Base-by-base conservation (phyloP, 2,113 vertebrate genomes). In the Eubucco bourcierii region DNA sequence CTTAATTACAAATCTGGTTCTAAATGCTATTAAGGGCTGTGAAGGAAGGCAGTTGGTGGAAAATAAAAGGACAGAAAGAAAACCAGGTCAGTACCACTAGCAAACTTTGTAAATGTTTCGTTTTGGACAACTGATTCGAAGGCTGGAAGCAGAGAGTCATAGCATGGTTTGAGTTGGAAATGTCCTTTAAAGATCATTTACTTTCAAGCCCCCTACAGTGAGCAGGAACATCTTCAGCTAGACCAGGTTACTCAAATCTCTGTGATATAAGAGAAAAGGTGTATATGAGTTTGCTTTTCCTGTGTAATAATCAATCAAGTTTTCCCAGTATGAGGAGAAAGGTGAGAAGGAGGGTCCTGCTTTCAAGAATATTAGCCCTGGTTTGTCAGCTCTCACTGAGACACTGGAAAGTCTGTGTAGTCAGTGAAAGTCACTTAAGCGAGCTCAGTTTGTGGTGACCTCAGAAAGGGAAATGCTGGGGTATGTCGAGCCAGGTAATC, bases 1-100 rank as follows among this genome's bases (percentile, higher is more conserved):
- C 46, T 93, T 92, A 90, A 86, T 92, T 95, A 90, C 83, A 94
- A 78, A 83, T 64, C 56, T 80, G 34, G 4, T 76, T 84, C 73
- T 92, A 41, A 83, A 80, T 82, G 37, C 81, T 71, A 88, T 87
- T 90, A 86, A 75, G 70, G 53, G 27, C 64, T 70, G n/a, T 24
- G 63, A 84, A 75, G 63, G 75, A 77, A 87, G 34, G 79, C 63
- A 82, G 60, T 61, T 81, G 79, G n/a, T 87, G 72, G 87, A 89
- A 94, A 96, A 91, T 61, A 84, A 88, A 90, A 80, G 47, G 63
- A 84, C 81, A 82, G 67, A 79, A 86, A 34, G 74, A 68, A 87
- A 92, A 89, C 31, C 78, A 77, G 56, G 64, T 70, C 44, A 70
- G 67, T 73, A 56, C 41, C 41, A 61, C 75, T 88, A 81, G 15